Evolutionary conservation across 2,797 vertebrate genomes (phyloP).

Genomic region (Cyclura pinguis): DNA sequence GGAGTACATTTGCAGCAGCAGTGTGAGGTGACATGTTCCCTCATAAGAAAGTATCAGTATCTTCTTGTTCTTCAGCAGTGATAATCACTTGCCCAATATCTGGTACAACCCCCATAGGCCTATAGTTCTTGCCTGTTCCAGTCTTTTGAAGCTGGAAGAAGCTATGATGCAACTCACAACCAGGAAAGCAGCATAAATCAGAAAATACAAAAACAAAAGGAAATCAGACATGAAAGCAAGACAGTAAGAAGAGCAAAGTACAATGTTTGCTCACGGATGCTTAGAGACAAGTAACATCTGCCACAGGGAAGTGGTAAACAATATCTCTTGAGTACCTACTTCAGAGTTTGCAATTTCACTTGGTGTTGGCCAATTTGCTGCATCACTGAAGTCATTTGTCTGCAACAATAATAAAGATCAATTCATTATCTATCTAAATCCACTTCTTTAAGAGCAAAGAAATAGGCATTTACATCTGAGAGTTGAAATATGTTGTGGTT

Average conservation of each 20-base stretch:
- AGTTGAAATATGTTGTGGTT: not conserved
- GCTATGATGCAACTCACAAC: not conserved
- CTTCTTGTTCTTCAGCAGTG: not conserved
- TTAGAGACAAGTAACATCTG: not conserved
- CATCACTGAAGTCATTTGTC: slow-evolving; percentile 92
- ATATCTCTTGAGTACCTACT: slow-evolving; percentile 76
- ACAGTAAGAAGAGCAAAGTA: not conserved
- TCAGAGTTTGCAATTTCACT: slow-evolving; percentile 92
- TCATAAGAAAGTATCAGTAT: not conserved
- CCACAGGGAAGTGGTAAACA: not conserved
- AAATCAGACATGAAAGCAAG: not conserved
- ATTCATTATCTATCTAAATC: not conserved
- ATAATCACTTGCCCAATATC: not conserved
- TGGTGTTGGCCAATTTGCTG: slow-evolving; percentile 96
- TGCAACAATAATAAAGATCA: slow-evolving; percentile 71
- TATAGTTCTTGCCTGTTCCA: not conserved
- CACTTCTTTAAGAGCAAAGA: not conserved
- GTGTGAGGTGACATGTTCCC: too few relatives aligned
- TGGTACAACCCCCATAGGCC: not conserved
- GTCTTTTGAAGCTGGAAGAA: not conserved
- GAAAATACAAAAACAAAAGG: not conserved
- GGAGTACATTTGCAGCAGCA: too few relatives aligned
- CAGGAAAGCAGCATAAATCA: not conserved
- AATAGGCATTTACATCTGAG: not conserved
- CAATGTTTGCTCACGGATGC: not conserved